Base-by-base conservation (phyloP, 2,888 invertebrate genomes). In the Tipula vernalis region DNA sequence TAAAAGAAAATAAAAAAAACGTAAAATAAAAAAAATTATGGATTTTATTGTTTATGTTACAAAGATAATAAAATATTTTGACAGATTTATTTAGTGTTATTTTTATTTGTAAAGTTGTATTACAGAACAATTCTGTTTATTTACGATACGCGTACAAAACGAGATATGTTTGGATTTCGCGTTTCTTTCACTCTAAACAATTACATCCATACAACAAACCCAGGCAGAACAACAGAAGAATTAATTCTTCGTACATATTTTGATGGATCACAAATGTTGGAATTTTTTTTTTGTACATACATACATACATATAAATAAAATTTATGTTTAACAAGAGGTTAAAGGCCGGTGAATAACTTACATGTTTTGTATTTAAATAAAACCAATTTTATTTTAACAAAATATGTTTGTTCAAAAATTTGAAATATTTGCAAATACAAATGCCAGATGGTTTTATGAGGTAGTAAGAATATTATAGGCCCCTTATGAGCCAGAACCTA, bases 61-160 rank as follows among this genome's bases (percentile, higher is more conserved):
- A 71, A 71, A 71, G 71, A 71, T 71, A 71, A 71, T 71, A 18
- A 71, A 71, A 71, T 71, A 28, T 71, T 71, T 71, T 71, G 71
- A 71, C 71, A 71, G 71, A 71, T 71, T 71, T 71, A 71, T 71
- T 71, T 71, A 71, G 71, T 71, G 71, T 71, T 71, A 71, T 71
- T 71, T 28, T 28, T 71, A 71, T 71, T 71, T 71, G 71, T 71
- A 71, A 71, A 71, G 28, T 71, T 71, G 71, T 71, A 71, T 28
- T 28, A 71, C 71, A 71, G 71, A 71, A 71, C 28, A 28, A 71
- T 28, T 71, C 28, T 71, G 28, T 71, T 71, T 71, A 71, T 71
- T 71, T 71, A 71, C 71, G 28, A 71, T 71, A 71, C 8, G 8
- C 4, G 10, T 71, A 28, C 15, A 71, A 10, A 47, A 5, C 6